Base-by-base conservation (phyloP, 2,797 vertebrate genomes). In the Lycodopsis pacificus region DNA sequence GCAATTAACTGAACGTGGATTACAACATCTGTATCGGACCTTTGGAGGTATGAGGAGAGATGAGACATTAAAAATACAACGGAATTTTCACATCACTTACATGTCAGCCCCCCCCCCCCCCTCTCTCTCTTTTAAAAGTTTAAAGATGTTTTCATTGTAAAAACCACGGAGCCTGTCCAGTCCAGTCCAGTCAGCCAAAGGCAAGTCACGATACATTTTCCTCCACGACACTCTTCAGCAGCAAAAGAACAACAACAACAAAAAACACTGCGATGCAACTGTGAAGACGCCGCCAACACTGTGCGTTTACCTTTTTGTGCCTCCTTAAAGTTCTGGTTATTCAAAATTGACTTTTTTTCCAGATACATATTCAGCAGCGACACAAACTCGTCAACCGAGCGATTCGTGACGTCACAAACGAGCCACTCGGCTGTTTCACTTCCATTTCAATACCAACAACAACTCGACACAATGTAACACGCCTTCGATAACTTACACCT, bases 11-110 rank as follows among this genome's bases (percentile, higher is more conserved):
- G 56, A 87, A 88, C 70, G 62, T 87, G 77, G 74, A 82, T 79
- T 22, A 88, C 85, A 82, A 88, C 80, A 84, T 88, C 79, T 77
- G 79, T 40, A 64, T 88, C 71, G 82, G 49, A 88, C 77, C 17
- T 76, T 32, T 48, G 42, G 76, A 71, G 72, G 77, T 66, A 44
- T 76, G 71, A 76, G 63, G 65, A 82, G 44, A 66, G 71, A 82
- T 74, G 71, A 86, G 77, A 91, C 70, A 46, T 80, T 65, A 73
- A 76, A 87, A 86, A 71, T 51, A 74, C 73, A 65, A 70, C 57
- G 58, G n/a, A 82, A 78, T 66, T 12, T 65, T 64, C 74, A 51
- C 22, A 6, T 76, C 74, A 54, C 77, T 75, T 83, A 83, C 53
- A 80, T 30, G 20, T 20, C 57, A 53, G 46, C 38, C 8, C 36